phyloP scores from a whole-genome alignment of 2,888 invertebrate species.

The Lasioglossum villosulum region DNA sequence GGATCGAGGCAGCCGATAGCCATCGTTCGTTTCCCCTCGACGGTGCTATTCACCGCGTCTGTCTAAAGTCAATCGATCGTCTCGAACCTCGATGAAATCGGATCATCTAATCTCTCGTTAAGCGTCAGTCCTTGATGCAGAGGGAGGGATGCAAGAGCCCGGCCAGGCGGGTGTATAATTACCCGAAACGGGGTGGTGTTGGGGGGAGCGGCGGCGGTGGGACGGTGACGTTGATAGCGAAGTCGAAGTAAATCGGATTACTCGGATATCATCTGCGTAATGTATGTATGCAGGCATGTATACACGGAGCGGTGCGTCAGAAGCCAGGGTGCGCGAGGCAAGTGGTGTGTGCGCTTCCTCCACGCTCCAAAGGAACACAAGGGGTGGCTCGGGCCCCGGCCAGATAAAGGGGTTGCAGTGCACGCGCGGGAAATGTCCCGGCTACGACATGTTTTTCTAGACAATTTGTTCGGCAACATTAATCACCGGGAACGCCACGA shows the following conservation, averaged over 20 bases:
- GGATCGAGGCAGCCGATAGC: neutral
- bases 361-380: constrained; percentile 75
- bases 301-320: constrained; percentile 66
- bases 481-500: constrained; percentile 82
- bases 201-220: constrained; percentile 37
- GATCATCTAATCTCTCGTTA: constrained; percentile 70
- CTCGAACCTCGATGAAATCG: constrained; percentile 42
- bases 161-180: constrained; percentile 79
- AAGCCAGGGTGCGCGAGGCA: constrained; percentile 55
- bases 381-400: constrained; percentile 79
- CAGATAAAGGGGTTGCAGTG: constrained; percentile 83
- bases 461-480: constrained; percentile 86
- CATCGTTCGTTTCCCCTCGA: constrained; percentile 2
- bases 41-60: constrained; percentile 1
- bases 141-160: constrained; percentile 37
- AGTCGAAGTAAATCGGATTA: constrained; percentile 85
- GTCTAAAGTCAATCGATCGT: constrained; percentile 49
- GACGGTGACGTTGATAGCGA: constrained; percentile 82
- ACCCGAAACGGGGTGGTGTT: constrained; percentile 76
- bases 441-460: constrained; percentile 85
- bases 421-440: constrained; percentile 77
- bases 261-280: constrained; percentile 84
- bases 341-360: constrained; percentile 69
- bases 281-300: constrained; percentile 78
- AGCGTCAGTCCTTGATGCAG: constrained; percentile 50